Conservation (phyloP, 2,797 vertebrate genomes). For the Netta rufina region DNA sequence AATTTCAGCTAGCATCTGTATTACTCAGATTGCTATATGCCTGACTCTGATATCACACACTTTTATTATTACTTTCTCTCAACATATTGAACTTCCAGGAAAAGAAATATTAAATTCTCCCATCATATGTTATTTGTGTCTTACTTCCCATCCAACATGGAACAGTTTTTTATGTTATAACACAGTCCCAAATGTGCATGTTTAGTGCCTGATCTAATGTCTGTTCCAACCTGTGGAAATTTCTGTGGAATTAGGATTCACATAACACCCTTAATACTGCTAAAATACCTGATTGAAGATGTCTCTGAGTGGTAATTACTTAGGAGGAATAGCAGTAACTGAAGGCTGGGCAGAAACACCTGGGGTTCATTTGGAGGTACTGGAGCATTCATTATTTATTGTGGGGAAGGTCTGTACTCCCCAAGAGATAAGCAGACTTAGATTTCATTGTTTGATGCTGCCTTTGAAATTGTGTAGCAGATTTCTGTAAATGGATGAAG, state of each 20-base stretch:
- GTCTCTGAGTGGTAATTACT: slow-evolving; percentile 14
- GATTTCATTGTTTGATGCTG: background rate
- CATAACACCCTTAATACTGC: background rate
- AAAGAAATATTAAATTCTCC: slow-evolving; percentile 14
- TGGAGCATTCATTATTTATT: background rate
- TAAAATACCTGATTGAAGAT: background rate
- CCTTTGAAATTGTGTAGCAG: background rate
- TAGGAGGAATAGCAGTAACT: background rate
- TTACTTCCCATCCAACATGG: background rate
- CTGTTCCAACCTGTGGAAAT: background rate
- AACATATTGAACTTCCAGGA: slow-evolving; percentile 1
- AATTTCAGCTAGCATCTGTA: slow-evolving; percentile 2
- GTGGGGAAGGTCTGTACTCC: background rate
- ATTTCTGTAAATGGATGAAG: background rate
- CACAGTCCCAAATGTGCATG: background rate
- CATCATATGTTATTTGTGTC: background rate
- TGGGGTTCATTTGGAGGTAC: background rate
- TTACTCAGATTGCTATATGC: background rate
- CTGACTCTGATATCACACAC: background rate
- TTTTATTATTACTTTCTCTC: slow-evolving; percentile 33
- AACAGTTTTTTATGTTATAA: background rate
- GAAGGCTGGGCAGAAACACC: slow-evolving; percentile 9
- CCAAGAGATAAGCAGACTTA: background rate
- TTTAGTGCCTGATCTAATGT: slow-evolving; percentile 16
- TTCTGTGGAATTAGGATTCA: background rate